Percentiles rank a stretch among this genome's conserved stretches.
Evolutionary conservation across 2,888 invertebrate genomes (phyloP).

Genomic region (Ditylenchus weischeri): DNA sequence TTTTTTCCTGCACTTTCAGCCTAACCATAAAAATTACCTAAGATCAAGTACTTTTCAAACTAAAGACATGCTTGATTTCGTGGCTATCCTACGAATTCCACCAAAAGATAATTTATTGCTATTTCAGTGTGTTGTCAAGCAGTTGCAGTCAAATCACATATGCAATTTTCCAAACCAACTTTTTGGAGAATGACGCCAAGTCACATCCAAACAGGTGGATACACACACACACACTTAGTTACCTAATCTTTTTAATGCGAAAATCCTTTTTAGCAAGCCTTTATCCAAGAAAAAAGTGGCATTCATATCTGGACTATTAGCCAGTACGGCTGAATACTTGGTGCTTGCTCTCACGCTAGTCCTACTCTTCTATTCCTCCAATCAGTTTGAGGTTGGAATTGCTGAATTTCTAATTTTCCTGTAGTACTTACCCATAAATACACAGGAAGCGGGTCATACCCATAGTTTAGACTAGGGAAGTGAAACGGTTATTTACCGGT

Average conservation of each 20-base stretch:
- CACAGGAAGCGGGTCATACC: too few species aligned
- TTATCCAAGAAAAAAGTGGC: background rate
- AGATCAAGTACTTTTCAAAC: too few species aligned
- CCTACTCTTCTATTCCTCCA: background rate
- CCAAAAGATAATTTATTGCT: background rate
- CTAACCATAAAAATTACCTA: too few species aligned
- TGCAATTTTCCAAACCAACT: background rate
- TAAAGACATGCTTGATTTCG: too few species aligned
- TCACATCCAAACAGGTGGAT: background rate
- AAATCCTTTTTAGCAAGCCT: background rate
- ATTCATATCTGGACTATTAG: background rate
- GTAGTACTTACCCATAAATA: too few species aligned
- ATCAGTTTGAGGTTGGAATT: background rate
- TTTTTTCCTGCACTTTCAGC: too few species aligned
- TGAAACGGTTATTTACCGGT: too few species aligned
- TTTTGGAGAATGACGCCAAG: background rate
- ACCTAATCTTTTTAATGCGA: too few species aligned
- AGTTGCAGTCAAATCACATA: background rate
- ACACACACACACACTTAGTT: background rate
- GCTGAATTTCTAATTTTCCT: too few species aligned
- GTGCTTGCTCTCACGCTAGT: background rate
- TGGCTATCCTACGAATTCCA: too few species aligned
- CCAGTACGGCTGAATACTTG: background rate
- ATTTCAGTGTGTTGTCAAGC: background rate
- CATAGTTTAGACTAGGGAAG: too few species aligned